Base-by-base conservation (phyloP, 1,140 invertebrate species). In the Lycorma delicatula region DNA sequence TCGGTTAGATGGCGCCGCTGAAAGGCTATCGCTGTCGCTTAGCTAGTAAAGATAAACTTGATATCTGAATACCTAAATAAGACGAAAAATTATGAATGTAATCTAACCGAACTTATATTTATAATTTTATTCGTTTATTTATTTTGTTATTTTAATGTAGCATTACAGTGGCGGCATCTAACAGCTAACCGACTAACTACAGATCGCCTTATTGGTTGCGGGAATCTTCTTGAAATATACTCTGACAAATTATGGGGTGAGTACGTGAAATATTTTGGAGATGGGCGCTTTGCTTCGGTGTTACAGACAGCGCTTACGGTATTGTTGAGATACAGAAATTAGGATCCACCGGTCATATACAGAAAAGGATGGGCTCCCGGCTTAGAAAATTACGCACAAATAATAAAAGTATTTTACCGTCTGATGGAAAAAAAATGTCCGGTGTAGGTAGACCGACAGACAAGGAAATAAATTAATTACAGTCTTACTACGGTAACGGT, bases 251-350 rank as follows among this genome's bases (percentile, higher is more conserved):
- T 61, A 61, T 50, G 46, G 38, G 28, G 56, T 61, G 13, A 51
- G 44, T 64, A 63, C 28, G 34, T 36, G 16, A 22, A 57, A 41
- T 62, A 63, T 49, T 44, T 65, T 16, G 59, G 62, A n/a, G 59
- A 64, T 28, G 62, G 62, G 20, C 50, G 44, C 23, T 61, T 20
- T 31, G 20, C 26, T 2, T 16, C 20, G 29, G 53, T 62, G 12
- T 12, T 23, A 27, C 25, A 59, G 22, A 25, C 12, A 9, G 36
- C 31, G 1, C 48, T 54, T 60, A 62, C 27, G 57, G 58, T 23
- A 56, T 56, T n/a, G 29, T 51, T 29, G 57, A 31, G 44, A 51
- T 65, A 41, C 56, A 59, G 23, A 62, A 62, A 34, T 28, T 55
- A 44, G 60, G 50, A 23, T 62, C 57, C 28, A 41, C 38, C 16